Base-by-base conservation (phyloP, 1,140 invertebrate genomes). In the Wiebesia pumilae region DNA sequence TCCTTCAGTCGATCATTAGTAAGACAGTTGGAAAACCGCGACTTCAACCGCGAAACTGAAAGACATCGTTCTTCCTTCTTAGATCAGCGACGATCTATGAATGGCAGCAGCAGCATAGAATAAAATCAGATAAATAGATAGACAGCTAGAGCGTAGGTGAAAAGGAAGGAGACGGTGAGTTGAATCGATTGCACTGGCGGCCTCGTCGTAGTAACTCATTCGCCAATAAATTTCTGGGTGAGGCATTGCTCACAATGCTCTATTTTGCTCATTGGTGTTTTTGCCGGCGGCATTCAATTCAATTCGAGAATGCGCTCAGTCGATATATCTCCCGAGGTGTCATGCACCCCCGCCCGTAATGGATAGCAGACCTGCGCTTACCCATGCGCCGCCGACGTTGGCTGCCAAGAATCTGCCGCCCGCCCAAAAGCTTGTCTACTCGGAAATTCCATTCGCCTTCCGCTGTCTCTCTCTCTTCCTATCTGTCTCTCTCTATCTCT, bases 221-320 rank as follows among this genome's bases (percentile, higher is more conserved):
- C 92, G 90, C 90, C 92, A 91, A 93, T 93, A 93, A 93, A 93
- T 93, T 92, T 91, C 89, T 88, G 87, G 89, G 88, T 89, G 88
- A 89, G 62, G 65, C 80, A 69, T 81, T 40, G 62, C 62, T 81
- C 58, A 81, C 65, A 69, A 30, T 43, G 38, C 62, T 47, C 92
- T 93, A 92, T 93, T 93, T 93, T 92, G 92, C 92, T 93, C 92
- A 92, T 93, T 93, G 92, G 91, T 91, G 91, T 93, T 93, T 93
- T 93, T 92, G 91, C 91, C 90, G 90, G 91, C 90, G 54, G 35
- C 91, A 92, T 92, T 93, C 92, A 91, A 93, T 93, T 93, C 92
- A 93, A 93, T 93, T 93, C 92, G 92, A 92, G 92, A 90, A 93
- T 93, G 92, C 91, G 92, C 91, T 91, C 89, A 91, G 90, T 92